A percentile compares a stretch with the other conserved stretches of the same genome.
phyloP scores from a whole-genome alignment of 2,113 vertebrate species.

The Notechis scutatus region DNA sequence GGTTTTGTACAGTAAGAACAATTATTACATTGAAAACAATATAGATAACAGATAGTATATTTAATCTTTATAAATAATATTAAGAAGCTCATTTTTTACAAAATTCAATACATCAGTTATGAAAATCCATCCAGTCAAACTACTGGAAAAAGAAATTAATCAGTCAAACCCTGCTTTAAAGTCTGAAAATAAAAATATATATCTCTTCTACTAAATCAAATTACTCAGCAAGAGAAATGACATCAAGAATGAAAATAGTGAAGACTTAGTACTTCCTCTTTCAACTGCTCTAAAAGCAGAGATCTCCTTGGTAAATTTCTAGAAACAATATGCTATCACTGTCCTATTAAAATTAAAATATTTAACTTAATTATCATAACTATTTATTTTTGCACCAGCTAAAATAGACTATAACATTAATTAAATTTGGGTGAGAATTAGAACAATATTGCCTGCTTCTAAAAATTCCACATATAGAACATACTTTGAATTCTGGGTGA shows the following conservation, averaged over 20 bases:
- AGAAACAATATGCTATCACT: neutral
- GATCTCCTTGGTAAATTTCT: neutral
- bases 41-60: neutral
- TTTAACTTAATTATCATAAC: neutral
- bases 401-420: too few relatives aligned
- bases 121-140: neutral
- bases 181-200: neutral
- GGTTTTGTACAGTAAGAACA: neutral
- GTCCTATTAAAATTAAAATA: neutral
- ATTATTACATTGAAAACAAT: neutral
- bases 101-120: neutral
- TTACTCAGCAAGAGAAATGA: neutral
- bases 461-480: too few relatives aligned
- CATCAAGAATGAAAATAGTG: neutral
- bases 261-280: neutral
- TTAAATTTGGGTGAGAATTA: too few relatives aligned
- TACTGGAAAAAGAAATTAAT: neutral
- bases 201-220: neutral
- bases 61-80: neutral
- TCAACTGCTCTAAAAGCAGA: neutral
- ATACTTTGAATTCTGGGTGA: too few relatives aligned
- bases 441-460: too few relatives aligned
- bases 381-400: too few relatives aligned
- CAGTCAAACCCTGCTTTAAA: neutral
- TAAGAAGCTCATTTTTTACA: neutral